Evolutionary conservation across 2,113 vertebrate species (phyloP).

Genomic region (Probosciger aterrimus): DNA sequence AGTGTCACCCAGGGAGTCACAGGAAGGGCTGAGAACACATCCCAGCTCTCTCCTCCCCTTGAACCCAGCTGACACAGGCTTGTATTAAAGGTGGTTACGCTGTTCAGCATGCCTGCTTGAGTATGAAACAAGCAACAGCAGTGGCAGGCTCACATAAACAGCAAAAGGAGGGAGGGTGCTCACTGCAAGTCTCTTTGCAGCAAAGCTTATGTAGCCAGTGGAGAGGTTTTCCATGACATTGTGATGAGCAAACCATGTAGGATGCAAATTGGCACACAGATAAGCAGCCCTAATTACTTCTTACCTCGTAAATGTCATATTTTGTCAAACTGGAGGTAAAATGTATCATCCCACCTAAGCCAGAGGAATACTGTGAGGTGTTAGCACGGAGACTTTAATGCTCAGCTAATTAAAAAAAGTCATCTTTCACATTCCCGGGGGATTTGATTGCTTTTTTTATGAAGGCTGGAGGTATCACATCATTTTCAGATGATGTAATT

Average conservation of each 20-base stretch:
- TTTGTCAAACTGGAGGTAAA: background rate
- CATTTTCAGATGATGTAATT: slow-evolving; percentile 52
- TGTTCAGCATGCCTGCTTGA: background rate
- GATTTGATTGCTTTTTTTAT: background rate
- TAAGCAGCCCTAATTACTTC: background rate
- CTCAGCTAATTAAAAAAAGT: slow-evolving; percentile 1
- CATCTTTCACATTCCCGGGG: background rate
- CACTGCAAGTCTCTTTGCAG: background rate
- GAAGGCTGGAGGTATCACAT: slow-evolving; percentile 27
- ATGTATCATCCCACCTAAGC: background rate
- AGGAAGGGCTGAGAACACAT: background rate
- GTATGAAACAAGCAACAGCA: background rate
- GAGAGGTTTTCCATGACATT: background rate
- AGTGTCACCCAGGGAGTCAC: fast-evolving
- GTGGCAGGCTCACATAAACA: background rate
- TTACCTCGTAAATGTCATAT: background rate
- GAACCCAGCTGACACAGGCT: background rate
- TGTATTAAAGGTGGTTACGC: fast-evolving
- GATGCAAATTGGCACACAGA: background rate
- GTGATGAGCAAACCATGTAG: background rate
- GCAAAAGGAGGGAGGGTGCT: background rate
- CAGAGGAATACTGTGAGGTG: background rate
- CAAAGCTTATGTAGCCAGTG: background rate
- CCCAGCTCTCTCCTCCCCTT: background rate
- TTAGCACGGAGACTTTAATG: background rate